Conservation (phyloP, 2,888 invertebrate genomes). For the Anaspis maculata region DNA sequence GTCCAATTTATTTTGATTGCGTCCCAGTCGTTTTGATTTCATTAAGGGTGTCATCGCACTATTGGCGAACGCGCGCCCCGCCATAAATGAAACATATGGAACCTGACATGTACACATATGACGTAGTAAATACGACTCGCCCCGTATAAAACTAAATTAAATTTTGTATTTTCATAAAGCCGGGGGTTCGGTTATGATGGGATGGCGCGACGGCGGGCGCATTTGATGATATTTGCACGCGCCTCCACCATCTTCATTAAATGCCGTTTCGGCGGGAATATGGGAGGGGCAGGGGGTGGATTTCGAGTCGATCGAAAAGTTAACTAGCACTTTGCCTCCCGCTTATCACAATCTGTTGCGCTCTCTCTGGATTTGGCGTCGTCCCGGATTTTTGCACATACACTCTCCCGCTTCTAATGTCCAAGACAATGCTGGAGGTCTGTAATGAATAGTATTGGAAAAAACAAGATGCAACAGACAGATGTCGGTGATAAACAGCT, state of each 20-base stretch:
- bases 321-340: no score
- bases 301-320: no score
- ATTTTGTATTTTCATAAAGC: slow-evolving; percentile 35
- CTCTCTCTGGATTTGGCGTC: no score
- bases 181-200: slow-evolving; percentile 18
- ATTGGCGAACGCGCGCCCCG: slow-evolving; percentile 22
- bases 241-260: slow-evolving; percentile 16
- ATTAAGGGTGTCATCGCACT: slow-evolving; percentile 38
- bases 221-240: slow-evolving; percentile 18
- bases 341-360: no score
- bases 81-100: slow-evolving; percentile 35
- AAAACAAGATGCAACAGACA: no score
- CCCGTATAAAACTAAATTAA: slow-evolving; percentile 38
- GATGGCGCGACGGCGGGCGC: slow-evolving; percentile 10
- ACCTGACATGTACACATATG: slow-evolving; percentile 29
- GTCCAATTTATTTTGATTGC: slow-evolving; percentile 40
- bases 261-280: no score
- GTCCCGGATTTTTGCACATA: no score
- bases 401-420: no score
- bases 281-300: no score
- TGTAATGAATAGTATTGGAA: no score
- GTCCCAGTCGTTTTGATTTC: slow-evolving; percentile 39
- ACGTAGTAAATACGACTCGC: slow-evolving; percentile 25
- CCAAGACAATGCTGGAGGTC: no score
- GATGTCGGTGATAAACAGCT: no score